Conservation (phyloP, 2,797 vertebrate genomes). For the Chaetophractus vellerosus region DNA sequence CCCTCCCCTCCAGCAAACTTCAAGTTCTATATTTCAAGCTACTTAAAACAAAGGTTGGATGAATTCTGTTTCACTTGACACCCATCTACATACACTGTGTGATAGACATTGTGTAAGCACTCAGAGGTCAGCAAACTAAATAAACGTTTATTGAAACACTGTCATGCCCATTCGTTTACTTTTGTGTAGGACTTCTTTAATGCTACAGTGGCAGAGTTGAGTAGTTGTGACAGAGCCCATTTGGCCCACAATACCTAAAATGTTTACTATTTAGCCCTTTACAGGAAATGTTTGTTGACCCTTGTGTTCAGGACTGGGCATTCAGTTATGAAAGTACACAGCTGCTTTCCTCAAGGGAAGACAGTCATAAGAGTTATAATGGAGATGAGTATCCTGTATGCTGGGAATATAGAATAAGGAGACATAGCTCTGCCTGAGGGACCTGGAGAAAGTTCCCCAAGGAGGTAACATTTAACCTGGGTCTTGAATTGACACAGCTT, state of each 20-base stretch:
- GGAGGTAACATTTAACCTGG: background rate
- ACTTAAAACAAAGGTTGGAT: slow-evolving; percentile 29
- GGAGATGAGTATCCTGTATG: background rate
- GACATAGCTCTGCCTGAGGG: background rate
- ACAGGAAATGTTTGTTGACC: background rate
- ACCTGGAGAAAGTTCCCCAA: background rate
- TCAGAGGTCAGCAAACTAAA: background rate
- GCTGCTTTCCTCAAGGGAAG: background rate
- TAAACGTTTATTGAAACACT: background rate
- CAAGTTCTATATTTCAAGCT: background rate
- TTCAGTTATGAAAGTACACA: slow-evolving; percentile 32
- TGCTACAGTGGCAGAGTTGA: background rate
- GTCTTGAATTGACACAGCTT: slow-evolving; percentile 5
- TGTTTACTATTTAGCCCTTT: background rate
- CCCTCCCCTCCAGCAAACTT: background rate
- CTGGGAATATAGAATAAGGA: background rate
- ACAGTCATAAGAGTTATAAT: background rate
- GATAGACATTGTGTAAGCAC: background rate
- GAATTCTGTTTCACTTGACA: background rate
- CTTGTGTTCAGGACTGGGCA: background rate
- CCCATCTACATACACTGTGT: background rate
- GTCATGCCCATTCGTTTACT: background rate
- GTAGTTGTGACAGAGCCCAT: background rate
- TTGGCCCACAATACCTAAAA: background rate
- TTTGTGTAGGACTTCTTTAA: background rate